These are phyloP conservation scores for Falco naumanni DNA, from an alignment of 2,797 vertebrate genomes.

Conservation along the genomic window DNA sequence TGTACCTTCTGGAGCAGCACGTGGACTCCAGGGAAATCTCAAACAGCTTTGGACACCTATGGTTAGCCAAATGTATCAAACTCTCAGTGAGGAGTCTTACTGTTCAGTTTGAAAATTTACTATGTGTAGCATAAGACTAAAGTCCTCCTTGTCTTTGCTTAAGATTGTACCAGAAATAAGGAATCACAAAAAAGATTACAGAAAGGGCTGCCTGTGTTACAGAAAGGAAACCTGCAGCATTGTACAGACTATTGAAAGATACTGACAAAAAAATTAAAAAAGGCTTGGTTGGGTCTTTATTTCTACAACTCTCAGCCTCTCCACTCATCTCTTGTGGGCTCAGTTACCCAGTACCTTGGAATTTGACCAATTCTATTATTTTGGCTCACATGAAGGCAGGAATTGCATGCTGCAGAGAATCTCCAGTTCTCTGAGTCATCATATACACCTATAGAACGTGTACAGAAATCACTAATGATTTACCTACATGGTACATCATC, in stretches of 20 bases:
- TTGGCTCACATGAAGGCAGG: neutral
- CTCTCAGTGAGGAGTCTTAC: neutral
- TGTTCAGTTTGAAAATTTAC: neutral
- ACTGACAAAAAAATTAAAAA: neutral
- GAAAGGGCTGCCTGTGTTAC: neutral
- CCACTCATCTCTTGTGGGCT: neutral
- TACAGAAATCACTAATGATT: slow-evolving; percentile 38
- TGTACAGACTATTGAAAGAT: neutral
- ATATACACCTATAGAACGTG: neutral
- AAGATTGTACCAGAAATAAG: neutral
- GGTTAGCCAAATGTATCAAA: neutral
- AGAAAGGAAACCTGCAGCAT: neutral
- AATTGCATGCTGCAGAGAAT: neutral
- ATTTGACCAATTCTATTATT: neutral
- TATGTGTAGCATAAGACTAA: neutral
- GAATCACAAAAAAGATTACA: neutral
- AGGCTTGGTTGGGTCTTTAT: neutral
- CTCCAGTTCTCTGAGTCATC: slow-evolving; percentile 35
- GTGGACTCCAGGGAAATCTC: neutral
- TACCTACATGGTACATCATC: neutral
- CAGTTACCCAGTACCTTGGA: neutral
- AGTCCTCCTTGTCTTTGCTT: neutral
- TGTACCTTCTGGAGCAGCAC: neutral
- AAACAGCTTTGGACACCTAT: neutral
- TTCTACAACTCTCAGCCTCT: neutral